phyloP scores from a whole-genome alignment of 2,113 vertebrate genomes.

The Colius striatus region DNA sequence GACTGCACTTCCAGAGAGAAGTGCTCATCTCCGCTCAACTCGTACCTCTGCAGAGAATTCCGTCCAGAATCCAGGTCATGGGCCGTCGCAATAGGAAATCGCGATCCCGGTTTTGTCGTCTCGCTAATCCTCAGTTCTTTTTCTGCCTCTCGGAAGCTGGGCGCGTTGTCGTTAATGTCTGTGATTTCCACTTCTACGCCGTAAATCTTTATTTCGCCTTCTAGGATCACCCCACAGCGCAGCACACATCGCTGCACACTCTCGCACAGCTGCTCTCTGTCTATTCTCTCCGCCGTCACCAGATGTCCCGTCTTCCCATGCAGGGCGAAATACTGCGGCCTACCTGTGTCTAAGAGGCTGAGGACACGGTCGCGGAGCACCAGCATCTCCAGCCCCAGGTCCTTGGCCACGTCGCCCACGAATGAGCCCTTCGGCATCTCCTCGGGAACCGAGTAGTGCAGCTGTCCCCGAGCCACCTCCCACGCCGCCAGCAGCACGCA shows the following conservation, averaged over 20 bases:
- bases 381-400: background rate
- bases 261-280: slow-evolving; percentile 6
- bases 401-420: no score
- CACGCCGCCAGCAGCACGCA: no score
- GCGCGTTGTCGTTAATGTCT: background rate
- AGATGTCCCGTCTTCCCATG: slow-evolving; percentile 68
- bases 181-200: no score
- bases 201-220: background rate
- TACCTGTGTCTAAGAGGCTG: background rate
- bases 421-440: no score
- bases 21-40: no score
- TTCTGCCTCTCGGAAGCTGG: fast-evolving
- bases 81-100: slow-evolving; percentile 9
- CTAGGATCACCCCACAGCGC: background rate
- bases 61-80: slow-evolving; percentile 33
- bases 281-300: slow-evolving; percentile 64
- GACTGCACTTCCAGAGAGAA: slow-evolving; percentile 80
- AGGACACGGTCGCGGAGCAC: fast-evolving
- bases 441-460: no score
- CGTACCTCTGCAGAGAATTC: slow-evolving; percentile 72
- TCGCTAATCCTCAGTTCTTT: background rate
- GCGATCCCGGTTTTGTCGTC: background rate
- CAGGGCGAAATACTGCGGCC: background rate
- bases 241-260: background rate
- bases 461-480: no score